Percentiles rank a stretch among this genome's conserved stretches.
Evolutionary conservation across 2,113 vertebrate species (phyloP).

Genomic region (Callionymus lyra): DNA sequence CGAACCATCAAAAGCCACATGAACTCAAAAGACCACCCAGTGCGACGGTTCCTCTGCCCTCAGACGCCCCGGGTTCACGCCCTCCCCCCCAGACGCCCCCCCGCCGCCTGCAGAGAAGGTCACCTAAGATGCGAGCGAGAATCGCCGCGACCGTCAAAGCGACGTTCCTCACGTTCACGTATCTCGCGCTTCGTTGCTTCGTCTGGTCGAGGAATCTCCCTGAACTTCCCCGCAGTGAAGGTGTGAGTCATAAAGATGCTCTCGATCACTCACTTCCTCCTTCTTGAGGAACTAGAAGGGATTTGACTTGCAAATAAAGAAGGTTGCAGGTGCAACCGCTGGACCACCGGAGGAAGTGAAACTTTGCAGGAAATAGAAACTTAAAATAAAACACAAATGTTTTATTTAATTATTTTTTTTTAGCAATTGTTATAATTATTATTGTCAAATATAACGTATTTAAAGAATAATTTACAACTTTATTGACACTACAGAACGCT

Average conservation of each 20-base stretch:
- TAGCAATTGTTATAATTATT: too few species aligned
- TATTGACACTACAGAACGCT: too few species aligned
- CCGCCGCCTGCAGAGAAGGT: conserved; percentile 28
- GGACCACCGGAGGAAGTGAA: conserved; percentile 7
- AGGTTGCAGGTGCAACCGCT: too few species aligned
- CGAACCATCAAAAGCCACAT: background rate
- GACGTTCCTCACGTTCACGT: conserved; percentile 9
- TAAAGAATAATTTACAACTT: too few species aligned
- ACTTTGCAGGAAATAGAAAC: conserved; percentile 17
- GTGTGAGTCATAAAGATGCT: too few species aligned
- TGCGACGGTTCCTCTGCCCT: background rate
- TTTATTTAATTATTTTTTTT: too few species aligned
- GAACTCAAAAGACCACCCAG: background rate
- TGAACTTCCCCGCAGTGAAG: background rate
- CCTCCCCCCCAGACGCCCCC: background rate
- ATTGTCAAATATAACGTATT: too few species aligned
- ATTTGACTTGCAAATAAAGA: background rate
- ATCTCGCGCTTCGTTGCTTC: conserved; percentile 25
- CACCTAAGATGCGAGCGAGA: conserved; percentile 32
- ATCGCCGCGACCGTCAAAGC: conserved; percentile 30
- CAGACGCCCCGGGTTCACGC: conserved; percentile 29
- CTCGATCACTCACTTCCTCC: conserved; percentile 6
- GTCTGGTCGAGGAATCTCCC: conserved; percentile 28
- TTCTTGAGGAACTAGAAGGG: conserved; percentile 1
- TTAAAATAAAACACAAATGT: background rate